These are phyloP conservation scores for Astropecten irregularis DNA, from an alignment of 53 echinoderm and acorn worm species.

Conservation along the genomic window DNA sequence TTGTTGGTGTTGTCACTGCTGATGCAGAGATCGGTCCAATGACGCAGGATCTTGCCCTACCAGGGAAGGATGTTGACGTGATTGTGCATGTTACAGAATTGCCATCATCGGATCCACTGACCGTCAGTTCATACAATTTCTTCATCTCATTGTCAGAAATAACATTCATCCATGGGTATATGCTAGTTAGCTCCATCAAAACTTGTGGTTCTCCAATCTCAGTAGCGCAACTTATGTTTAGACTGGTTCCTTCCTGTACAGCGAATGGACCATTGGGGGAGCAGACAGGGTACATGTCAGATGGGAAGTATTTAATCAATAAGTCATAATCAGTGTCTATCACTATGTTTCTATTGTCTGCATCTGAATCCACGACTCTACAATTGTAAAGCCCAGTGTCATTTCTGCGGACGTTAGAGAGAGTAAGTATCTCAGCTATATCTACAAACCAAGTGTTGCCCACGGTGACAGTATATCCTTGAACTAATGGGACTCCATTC, in stretches of 20 bases:
- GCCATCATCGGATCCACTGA: neutral
- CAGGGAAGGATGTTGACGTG: neutral
- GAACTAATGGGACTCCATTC: neutral
- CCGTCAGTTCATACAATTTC: neutral
- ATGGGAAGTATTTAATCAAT: neutral
- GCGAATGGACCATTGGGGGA: neutral
- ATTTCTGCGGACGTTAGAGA: neutral
- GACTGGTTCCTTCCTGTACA: neutral
- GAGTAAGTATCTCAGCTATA: neutral
- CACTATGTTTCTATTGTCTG: neutral
- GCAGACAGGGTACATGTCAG: neutral
- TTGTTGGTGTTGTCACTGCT: too few species aligned
- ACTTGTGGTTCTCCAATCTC: neutral
- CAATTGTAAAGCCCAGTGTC: conserved; percentile 15
- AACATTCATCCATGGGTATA: too few species aligned
- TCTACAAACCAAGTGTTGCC: neutral
- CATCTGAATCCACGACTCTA: neutral
- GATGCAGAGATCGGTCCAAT: conserved; percentile 3
- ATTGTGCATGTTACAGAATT: neutral
- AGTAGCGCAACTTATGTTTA: neutral
- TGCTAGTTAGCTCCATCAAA: neutral
- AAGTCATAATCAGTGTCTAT: neutral
- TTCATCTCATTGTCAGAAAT: neutral
- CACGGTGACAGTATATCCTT: neutral
- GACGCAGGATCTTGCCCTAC: neutral